Percentiles rank a stretch among this genome's conserved stretches.
These are phyloP conservation scores for Oceanodroma leucorhoa DNA, from an alignment of 2,797 vertebrate species.

Conservation along the genomic window DNA sequence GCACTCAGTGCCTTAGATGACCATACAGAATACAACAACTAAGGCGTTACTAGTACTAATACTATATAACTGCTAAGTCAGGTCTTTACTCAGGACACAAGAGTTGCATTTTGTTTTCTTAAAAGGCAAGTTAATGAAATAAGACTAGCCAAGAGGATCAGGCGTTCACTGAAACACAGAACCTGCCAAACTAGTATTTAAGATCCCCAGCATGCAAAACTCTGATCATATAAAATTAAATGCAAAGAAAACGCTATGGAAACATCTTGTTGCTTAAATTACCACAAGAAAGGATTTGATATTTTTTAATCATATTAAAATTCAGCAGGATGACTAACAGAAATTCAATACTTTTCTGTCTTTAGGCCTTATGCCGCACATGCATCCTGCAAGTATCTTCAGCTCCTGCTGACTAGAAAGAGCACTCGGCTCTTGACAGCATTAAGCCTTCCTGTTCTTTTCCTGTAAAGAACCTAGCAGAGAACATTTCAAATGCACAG, in stretches of 20 bases:
- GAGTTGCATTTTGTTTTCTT: background rate
- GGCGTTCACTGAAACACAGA: background rate
- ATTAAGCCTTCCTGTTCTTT: background rate
- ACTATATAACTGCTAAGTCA: background rate
- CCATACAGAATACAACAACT: background rate
- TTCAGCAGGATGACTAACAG: slow-evolving; percentile 11
- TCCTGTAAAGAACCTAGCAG: background rate
- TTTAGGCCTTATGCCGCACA: background rate
- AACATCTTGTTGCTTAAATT: slow-evolving; percentile 13
- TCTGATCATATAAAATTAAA: slow-evolving; percentile 12
- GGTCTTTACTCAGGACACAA: background rate
- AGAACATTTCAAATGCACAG: background rate
- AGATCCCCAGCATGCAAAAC: slow-evolving; percentile 11
- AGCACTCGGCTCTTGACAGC: background rate
- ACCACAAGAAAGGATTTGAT: slow-evolving; percentile 42
- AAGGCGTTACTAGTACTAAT: background rate
- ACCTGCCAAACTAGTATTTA: slow-evolving; percentile 31
- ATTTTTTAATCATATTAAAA: background rate
- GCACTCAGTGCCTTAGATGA: background rate
- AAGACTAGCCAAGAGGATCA: background rate
- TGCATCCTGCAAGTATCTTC: background rate
- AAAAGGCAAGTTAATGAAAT: slow-evolving; percentile 13
- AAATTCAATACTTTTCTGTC: background rate
- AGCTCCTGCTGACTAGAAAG: background rate
- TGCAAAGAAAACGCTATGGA: slow-evolving; percentile 48